Base-by-base conservation (phyloP, 2,888 invertebrate species). In the Drosophila paramelanica region DNA sequence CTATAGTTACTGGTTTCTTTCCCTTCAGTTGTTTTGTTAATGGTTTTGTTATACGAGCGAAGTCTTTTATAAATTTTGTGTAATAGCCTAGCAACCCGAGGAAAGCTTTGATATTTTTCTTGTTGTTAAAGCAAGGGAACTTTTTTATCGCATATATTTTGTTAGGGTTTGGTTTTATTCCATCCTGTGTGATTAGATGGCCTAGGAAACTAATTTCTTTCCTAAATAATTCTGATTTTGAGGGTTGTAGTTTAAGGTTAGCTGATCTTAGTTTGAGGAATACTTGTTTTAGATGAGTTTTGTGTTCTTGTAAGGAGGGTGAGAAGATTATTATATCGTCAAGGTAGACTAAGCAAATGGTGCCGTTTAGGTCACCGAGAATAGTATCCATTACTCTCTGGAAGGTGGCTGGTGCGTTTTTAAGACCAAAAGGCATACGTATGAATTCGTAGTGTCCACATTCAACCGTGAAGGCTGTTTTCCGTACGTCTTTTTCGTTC, bases 391-490 rank as follows among this genome's bases (percentile, higher is more conserved):
- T 42, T 6, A 41, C 17, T 17, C 41, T 41, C 7, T 41, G 41
- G 14, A 38, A 38, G 3, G 49, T 65, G 11, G 68, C 56, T 17
- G 66, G 66, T 10, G 67, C 72, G 23, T 68, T 73, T 49, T 50
- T 67, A 4, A 70, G 23, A 2, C 70, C 73, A n/a, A 74, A 71
- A 5, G 68, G 68, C 25, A 73, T 41, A 8, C 67, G 31, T 10
- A 60, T 50, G 38, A 64, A 64, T 49, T 69, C 69, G 17, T 62
- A 65, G 17, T 74, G 70, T 7, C 70, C 67, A 8, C 58, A 41
- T 31, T 74, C 71, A 1, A 64, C 50, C 0, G 71, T 59, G 38
- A 68, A 71, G 2, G 71, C 66, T 17, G 67, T 74, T 36, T 74
- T 74, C 14, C 51, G 47, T 4, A 55, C 47, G 23, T 65, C 70